Evolutionary conservation across 2,113 vertebrate species (phyloP).

Genomic region (Corythaixoides concolor): DNA sequence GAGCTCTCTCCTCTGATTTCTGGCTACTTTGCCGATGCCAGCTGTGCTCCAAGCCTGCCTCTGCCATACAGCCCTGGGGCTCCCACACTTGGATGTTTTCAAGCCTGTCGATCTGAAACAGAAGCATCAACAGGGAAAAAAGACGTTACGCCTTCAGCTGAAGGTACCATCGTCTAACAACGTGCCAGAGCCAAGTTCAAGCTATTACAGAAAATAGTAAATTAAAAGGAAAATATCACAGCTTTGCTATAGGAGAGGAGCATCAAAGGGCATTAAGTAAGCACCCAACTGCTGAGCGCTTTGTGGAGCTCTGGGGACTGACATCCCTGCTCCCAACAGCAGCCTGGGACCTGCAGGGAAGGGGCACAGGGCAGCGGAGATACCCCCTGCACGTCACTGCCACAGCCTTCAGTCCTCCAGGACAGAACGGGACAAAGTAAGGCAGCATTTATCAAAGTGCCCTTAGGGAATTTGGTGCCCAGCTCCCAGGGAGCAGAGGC

Average conservation of each 20-base stretch:
- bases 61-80: neutral
- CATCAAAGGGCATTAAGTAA: neutral
- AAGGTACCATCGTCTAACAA: neutral
- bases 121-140: neutral
- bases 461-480: neutral
- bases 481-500: neutral
- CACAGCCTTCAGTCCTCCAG: neutral
- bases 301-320: neutral
- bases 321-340: neutral
- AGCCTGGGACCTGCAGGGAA: neutral
- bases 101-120: neutral
- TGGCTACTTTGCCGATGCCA: neutral
- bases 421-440: neutral
- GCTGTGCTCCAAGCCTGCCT: neutral
- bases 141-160: neutral
- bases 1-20: neutral
- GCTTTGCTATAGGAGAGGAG: neutral
- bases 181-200: accelerated
- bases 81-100: neutral
- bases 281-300: neutral
- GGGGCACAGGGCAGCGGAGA: neutral
- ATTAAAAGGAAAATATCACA: neutral
- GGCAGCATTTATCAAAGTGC: neutral
- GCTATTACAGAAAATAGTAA: accelerated
- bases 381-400: neutral